Evolutionary conservation across 2,797 vertebrate species (phyloP), one percentile per base, ranked within the genome.

Genomic region (Fistularia tabacaria): DNA sequence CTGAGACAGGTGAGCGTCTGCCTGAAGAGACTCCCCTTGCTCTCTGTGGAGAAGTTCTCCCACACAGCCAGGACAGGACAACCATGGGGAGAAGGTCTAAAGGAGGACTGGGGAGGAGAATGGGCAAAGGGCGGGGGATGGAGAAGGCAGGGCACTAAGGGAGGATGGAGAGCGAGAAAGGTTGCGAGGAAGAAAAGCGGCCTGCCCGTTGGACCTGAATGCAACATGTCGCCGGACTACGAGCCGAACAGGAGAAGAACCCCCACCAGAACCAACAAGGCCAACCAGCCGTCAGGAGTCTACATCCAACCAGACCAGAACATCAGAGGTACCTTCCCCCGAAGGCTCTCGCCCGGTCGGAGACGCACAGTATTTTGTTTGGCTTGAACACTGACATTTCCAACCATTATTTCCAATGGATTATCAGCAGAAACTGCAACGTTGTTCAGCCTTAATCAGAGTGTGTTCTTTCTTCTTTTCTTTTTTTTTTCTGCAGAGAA

Each of bases 291-390:
- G 0, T 25, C 1, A 13, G 3, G 25, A 4, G 9, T 14, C 0
- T 89, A 88, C 69, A 55, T 8, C 0, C 84, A 87, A 63, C 88
- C 88, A 0, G 62, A 89, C 77, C 88, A 87, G 50, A 71, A 59
- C 10, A 14, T 49, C 59, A 54, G 88, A 87, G 85, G 87, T 87
- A 65, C 1, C 6, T 3, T 25, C 25, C 25, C 25, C 25, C 25
- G 25, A 25, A 25, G 5, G 25, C 25, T 25, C 25, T 25, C 2
- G 25, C 25, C 25, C 25, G 2, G 25, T 25, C 5, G 2, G 25
- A 25, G 25, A 25, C 5, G 25, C 25, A 25, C 25, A 5, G 25
- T 25, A 25, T 25, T 2, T 3, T 25, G 25, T 25, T 25, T 5
- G 5, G 25, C 25, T 25, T 25, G 2, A 25, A 25, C 25, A 25